Base-by-base conservation (phyloP, 2,113 vertebrate species). In the Hippolais icterina region DNA sequence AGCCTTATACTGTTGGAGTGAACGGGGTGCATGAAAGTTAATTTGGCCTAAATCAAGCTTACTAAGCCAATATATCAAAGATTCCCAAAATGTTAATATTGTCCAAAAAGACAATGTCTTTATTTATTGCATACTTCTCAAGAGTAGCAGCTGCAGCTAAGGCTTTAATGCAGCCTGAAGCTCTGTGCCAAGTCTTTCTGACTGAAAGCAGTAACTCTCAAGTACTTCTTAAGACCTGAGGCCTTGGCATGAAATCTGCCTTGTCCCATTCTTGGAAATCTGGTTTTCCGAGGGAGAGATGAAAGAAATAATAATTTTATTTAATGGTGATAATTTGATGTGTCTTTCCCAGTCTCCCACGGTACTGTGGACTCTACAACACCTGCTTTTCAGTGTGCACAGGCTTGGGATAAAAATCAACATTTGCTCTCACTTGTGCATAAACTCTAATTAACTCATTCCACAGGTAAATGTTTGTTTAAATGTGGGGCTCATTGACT, bases 1-100 rank as follows among this genome's bases (percentile, higher is more conserved):
- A 37, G 20, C 27, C 86, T 53, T 88, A 3, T 31, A 7, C 6
- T 63, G 1, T 3, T 57, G 53, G 21, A 52, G 13, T 29, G 33
- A 59, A 63, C 28, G 68, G 63, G 9, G 0, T 49, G 29, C 33
- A 5, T 17, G 46, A n/a, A 60, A 39, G 21, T 35, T 72, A n/a
- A 44, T 64, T 75, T 72, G 44, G 29, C 37, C 27, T 60, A 59
- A 79, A 20, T 63, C 6, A 12, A 37, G 28, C 37, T 88, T 70
- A 23, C 15, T 83, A 57, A 79, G 41, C 6, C n/a, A 22, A 28
- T 14, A 17, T 0, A 0, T 19, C 1, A 10, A n/a, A 78, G 14
- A 44, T n/a, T 4, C 27, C 57, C 7, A 2, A 49, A 35, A 52
- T 1, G 3, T n/a, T 61, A 49, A 39, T 20, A 6, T 21, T 60